Base-by-base conservation (phyloP, 2,888 invertebrate species). In the Melikaiella ostensackeni region DNA sequence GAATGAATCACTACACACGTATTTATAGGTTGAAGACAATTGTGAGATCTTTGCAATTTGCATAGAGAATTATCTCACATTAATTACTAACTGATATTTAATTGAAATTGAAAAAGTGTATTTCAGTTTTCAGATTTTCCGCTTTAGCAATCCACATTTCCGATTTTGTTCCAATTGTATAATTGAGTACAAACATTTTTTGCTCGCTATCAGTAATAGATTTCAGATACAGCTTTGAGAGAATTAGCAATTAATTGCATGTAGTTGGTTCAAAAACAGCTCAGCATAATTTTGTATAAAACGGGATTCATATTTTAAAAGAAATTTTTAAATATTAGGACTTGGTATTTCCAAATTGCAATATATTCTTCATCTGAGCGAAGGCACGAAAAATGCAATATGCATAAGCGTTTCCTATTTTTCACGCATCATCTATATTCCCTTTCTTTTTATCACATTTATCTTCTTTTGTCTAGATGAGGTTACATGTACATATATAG, bases 381-480 rank as follows among this genome's bases (percentile, higher is more conserved):
- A 64, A 64, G 42, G 16, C 16, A 62, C 19, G 16, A 62, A 64
- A 64, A 64, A 42, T 1, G 42, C 13, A 64, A 21, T 38, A 64
- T 38, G 38, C 35, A 63, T 35, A 38, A 38, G 3, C 11, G 13
- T 42, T 35, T 64, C 35, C 21, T 16, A 13, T 21, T 24, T 16
- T 42, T 21, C 8, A 38, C 64, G 24, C 16, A 38, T 64, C 42
- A 24, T 24, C 16, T 64, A 64, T 21, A 64, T 64, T 64, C 16
- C n/a, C 7, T 16, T 21, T 64, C 42, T 21, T 38, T 42, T 64
- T 11, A 6, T 7, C 4, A 42, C 19, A 64, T 64, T 64, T 21
- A 21, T 19, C 5, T 42, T 64, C 27, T 27, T 64, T 64, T 64
- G 42, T 64, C 24, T 42, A 8, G 24, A 21, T 64, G 64, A 21